phyloP scores from a whole-genome alignment of 1,140 invertebrate genomes.

The Brachionus rubens region DNA sequence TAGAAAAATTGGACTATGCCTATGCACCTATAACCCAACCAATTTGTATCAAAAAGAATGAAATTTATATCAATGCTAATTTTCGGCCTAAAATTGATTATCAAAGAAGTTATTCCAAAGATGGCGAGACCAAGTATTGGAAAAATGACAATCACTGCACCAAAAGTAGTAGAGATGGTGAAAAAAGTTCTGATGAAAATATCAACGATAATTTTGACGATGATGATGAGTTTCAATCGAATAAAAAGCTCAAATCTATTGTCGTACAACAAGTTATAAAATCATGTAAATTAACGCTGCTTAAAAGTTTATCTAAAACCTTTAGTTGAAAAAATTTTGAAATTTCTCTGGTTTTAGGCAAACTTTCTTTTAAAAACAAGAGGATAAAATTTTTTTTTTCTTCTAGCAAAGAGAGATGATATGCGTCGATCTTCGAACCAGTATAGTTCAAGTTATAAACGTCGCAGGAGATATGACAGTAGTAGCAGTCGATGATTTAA shows the following conservation, averaged over 20 bases:
- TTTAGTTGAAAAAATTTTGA: neutral
- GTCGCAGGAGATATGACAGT: slow-evolving; percentile 21
- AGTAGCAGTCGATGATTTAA: slow-evolving; percentile 13
- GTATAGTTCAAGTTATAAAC: neutral
- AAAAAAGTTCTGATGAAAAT: neutral
- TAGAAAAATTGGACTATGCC: slow-evolving; percentile 1
- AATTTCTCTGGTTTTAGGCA: no score
- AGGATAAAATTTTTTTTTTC: no score
- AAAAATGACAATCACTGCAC: neutral
- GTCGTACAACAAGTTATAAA: slow-evolving; percentile 33
- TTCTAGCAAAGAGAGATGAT: no score
- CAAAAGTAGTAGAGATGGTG: neutral
- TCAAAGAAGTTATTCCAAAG: neutral
- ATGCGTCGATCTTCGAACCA: neutral
- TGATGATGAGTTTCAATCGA: slow-evolving; percentile 6
- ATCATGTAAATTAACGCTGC: neutral
- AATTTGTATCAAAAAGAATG: neutral
- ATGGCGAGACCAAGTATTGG: slow-evolving; percentile 13
- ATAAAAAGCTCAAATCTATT: slow-evolving; percentile 28
- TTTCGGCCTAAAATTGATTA: neutral
- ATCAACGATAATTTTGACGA: neutral
- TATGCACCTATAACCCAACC: slow-evolving; percentile 29
- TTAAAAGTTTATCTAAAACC: neutral
- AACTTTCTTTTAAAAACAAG: no score
- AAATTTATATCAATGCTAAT: slow-evolving; percentile 22